Evolutionary conservation across 2,797 vertebrate species (phyloP).

Genomic region (Etheostoma perlongum): DNA sequence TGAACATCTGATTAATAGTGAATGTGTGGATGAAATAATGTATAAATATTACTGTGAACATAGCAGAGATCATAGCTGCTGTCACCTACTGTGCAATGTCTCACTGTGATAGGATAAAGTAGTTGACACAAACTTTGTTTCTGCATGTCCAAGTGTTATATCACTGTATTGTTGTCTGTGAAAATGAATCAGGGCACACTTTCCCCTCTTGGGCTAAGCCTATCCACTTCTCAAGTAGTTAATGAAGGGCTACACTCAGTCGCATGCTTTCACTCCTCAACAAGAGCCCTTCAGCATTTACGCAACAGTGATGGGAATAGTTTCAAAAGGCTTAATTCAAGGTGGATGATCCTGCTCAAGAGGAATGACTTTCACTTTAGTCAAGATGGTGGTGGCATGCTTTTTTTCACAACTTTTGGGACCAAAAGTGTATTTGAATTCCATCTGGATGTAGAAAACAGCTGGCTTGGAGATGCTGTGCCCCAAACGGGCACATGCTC

Average conservation of each 20-base stretch:
- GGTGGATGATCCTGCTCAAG: slow-evolving; percentile 40
- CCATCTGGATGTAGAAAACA: slow-evolving; percentile 31
- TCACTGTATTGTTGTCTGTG: not conserved
- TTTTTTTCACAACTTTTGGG: slow-evolving; percentile 22
- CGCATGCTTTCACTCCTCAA: not conserved
- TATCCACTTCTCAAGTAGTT: slow-evolving; percentile 19
- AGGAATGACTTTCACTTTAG: slow-evolving; percentile 29
- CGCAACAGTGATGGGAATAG: slow-evolving; percentile 19
- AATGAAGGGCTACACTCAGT: slow-evolving; percentile 18
- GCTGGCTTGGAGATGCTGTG: slow-evolving; percentile 28
- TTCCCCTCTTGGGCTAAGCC: not conserved
- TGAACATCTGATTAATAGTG: no score
- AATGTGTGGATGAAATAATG: no score
- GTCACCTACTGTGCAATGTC: no score
- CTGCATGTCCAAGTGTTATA: slow-evolving; percentile 2
- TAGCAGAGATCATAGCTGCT: no score
- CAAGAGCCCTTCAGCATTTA: slow-evolving; percentile 32
- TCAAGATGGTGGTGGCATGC: slow-evolving; percentile 23
- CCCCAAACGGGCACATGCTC: slow-evolving; percentile 15
- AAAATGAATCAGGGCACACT: slow-evolving; percentile 3
- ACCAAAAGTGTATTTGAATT: slow-evolving; percentile 28
- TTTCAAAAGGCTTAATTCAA: slow-evolving; percentile 42
- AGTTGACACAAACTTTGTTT: not conserved
- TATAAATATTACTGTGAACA: no score
- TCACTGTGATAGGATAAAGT: no score